Base-by-base conservation (phyloP, 1,140 invertebrate genomes). In the Drosophila eugracilis region DNA sequence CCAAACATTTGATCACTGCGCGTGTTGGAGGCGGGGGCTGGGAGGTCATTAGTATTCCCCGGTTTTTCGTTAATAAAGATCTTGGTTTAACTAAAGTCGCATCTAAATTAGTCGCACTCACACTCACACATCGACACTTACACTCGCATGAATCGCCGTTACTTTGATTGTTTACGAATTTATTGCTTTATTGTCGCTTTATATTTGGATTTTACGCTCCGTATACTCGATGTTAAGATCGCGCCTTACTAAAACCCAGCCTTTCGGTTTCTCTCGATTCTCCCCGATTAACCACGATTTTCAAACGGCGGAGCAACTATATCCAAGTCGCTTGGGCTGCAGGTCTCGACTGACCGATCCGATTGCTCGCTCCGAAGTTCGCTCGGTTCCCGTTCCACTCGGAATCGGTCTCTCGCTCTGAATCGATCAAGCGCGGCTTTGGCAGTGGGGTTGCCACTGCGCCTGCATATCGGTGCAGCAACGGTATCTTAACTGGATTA, bases 291-390 rank as follows among this genome's bases (percentile, higher is more conserved):
- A 2, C 53, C 54, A 50, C 55, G 42, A 26, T 24, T 14, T 15
- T 60, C 59, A 37, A 44, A 24, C 39, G 15, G 19, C 58, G 28
- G 58, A 69, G 77, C 52, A 39, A 78, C 62, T 59, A 67, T 79
- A 85, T 84, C 80, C 66, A 85, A 85, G 84, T 85, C 77, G 50
- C 63, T 81, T 86, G 75, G 63, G 78, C 73, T 80, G 70, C 80
- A 55, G 45, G 67, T 63, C 80, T 74, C 81, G 86, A 86, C 83
- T 86, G 71, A 65, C 30, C 69, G 80, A 79, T 79, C 30, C 69
- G 80, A 79, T 79, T 66, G 74, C 45, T 14, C 42, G 48, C 14
- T n/a, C n/a, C n/a, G n/a, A n/a, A 48, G 57, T 36, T 22, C 41
- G 70, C 48, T 34, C 50, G 32, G 15, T 48, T 30, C 26, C 14